These are phyloP conservation scores for Ormyrus rosae DNA, from an alignment of 2,888 invertebrate genomes.

Conservation along the genomic window DNA sequence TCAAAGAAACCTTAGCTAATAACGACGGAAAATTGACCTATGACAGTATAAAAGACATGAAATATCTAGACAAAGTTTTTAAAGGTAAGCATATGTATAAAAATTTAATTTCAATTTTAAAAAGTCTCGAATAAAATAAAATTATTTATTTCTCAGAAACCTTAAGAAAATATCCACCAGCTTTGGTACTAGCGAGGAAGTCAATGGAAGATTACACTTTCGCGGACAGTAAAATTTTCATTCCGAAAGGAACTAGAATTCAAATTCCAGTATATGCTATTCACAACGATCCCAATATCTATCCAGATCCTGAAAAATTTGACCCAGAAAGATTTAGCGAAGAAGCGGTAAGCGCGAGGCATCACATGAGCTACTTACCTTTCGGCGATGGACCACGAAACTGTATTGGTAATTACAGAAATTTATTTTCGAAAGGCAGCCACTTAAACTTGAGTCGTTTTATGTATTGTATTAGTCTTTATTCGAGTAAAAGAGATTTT, in stretches of 20 bases:
- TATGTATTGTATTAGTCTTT: no score
- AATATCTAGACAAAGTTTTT: constrained; percentile 74
- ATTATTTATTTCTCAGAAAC: constrained; percentile 69
- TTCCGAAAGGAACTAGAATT: constrained; percentile 55
- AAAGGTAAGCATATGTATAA: constrained; percentile 62
- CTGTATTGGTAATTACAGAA: constrained; percentile 65
- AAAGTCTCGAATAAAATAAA: no score
- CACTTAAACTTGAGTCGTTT: no score
- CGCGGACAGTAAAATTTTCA: constrained; percentile 60
- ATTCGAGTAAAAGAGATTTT: no score
- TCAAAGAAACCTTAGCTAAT: constrained; percentile 65
- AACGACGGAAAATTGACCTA: constrained; percentile 71
- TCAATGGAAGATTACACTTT: constrained; percentile 66
- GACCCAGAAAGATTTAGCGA: constrained; percentile 63
- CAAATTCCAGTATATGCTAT: constrained; percentile 58
- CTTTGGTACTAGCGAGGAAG: constrained; percentile 67
- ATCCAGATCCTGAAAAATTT: constrained; percentile 61
- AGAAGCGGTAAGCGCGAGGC: constrained; percentile 56
- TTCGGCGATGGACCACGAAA: constrained; percentile 71
- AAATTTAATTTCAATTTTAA: no score
- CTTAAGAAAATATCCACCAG: constrained; percentile 75
- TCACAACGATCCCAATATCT: constrained; percentile 59
- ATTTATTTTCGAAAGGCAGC: no score
- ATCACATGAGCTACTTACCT: constrained; percentile 61
- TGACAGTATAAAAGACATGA: constrained; percentile 73